phyloP scores from a whole-genome alignment of 1,140 invertebrate genomes.

The Hypsibius dujardini region DNA sequence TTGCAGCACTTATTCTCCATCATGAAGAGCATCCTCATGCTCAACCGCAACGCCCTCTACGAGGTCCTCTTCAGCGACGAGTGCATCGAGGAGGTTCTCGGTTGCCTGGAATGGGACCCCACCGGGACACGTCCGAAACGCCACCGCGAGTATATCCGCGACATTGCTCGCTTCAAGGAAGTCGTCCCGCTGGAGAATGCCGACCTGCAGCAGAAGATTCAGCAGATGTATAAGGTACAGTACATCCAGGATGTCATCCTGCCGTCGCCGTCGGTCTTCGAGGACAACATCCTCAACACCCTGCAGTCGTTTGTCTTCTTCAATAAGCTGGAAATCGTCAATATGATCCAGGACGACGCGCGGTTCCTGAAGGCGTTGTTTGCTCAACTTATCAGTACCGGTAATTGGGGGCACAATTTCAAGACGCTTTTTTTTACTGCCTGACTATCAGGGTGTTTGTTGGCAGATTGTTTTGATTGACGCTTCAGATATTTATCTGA shows the following conservation, averaged over 20 bases:
- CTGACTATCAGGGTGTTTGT: too few species aligned
- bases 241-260: conserved; percentile 98
- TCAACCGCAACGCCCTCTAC: conserved; percentile 91
- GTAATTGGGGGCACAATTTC: too few species aligned
- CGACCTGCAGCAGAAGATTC: conserved; percentile 90
- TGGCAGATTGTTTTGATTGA: too few species aligned
- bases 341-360: conserved; percentile 74
- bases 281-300: conserved; percentile 94
- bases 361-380: conserved; percentile 87
- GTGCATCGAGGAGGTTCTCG: conserved; percentile 90
- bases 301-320: conserved; percentile 98
- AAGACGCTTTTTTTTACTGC: too few species aligned
- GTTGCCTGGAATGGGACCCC: conserved; percentile 93
- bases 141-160: conserved; percentile 84
- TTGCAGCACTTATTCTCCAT: conserved; percentile 93
- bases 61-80: conserved; percentile 93
- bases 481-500: too few species aligned
- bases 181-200: conserved; percentile 88
- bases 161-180: conserved; percentile 60
- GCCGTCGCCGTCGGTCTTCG: conserved; percentile 93
- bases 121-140: conserved; percentile 57
- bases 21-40: conserved; percentile 93
- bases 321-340: conserved; percentile 99
- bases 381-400: conserved; percentile 38
- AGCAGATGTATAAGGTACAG: conserved; percentile 97